Evolutionary conservation across 2,113 vertebrate species (phyloP), one percentile per base, ranked within the genome.

Genomic region (Halcyon senegalensis): DNA sequence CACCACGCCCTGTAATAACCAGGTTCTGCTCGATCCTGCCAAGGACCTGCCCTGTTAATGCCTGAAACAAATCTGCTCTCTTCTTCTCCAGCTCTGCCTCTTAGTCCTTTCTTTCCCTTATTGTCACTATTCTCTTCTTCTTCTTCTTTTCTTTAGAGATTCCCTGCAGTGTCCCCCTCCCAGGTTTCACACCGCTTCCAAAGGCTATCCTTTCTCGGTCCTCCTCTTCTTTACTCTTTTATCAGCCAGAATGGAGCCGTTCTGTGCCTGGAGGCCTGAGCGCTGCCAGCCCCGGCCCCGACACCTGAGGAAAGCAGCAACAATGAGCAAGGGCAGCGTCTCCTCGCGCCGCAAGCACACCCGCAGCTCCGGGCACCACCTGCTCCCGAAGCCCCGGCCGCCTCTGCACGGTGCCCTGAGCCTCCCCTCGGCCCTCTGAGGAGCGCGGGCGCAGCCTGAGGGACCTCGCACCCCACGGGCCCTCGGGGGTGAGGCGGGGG

Each of bases 401-500:
- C 27, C 39, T 15, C 39, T 7, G 48, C 48, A 7, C 23, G 23
- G 48, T 50, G 48, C 51, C 35, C 67, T 2, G 43, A 2, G 31
- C 60, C 66, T 9, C 5, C 69, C 59, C 50, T 30, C 59, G 23
- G 50, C 35, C 50, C 51, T 16, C 67, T 2, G 33, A 55, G 39
- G 17, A 31, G 41, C 28, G 20, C 13, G 11, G 16, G 16, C 27
- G 11, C 69, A 13, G 44, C 62, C 70, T 4, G 33, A 19, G 46
- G 12, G 23, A 4, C 0, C 44, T 16, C 28, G 3, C 35, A 5
- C 58, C 27, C 43, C 1, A 6, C 41, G 7, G 15, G 33, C 18
- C 21, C 35, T 37, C 33, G 6, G 41, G n/a, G 50, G 11, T 12
- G 41, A 41, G 41, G 41, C 41, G 16, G 64, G 27, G 35, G 43